Base-by-base conservation (phyloP, 2,888 invertebrate species). In the Allygus modestus region DNA sequence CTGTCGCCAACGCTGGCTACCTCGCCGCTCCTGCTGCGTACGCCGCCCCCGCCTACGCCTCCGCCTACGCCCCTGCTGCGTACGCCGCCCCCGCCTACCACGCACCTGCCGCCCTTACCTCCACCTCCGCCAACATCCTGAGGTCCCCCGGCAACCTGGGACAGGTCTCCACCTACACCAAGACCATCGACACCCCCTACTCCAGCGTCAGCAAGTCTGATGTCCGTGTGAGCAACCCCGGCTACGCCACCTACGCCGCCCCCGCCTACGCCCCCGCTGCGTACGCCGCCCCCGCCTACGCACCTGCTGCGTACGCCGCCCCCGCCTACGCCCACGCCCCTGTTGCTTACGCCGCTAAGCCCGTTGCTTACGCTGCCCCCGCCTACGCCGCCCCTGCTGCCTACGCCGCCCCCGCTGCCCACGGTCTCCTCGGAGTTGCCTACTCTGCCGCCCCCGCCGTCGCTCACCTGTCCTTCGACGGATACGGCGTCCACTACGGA, bases 61-160 rank as follows among this genome's bases (percentile, higher is more conserved):
- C 87, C 0, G 86, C 87, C 15, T 85, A 84, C 79, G 81, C 81
- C 28, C 54, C 75, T 92, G 0, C 91, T 91, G 90, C 82, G 81
- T n/a, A 85, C 82, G 83, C 85, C 11, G 87, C 87, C 54, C 84
- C 85, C 23, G 84, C 87, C 43, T 92, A 91, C 92, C 65, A 75
- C 37, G 84, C 46, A 9, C 90, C 89, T 85, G 89, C 90, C 85
- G 89, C 90, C 86, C 90, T 94, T 86, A 92, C 93, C 84, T 91
- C 92, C 9, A 93, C 93, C 88, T 92, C 92, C 61, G 92, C 92
- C 85, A 94, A 94, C 90, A 93, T 92, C 87, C 89, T 93, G 87
- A 91, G 94, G 86, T 92, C 93, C 69, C 93, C 92, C 85, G 95
- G 94, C 87, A 95, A 95, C 89, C 91, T 95, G 86, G 94, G 94